Evolutionary conservation across 2,797 vertebrate genomes (phyloP).

Genomic region (Pyrocephalus nanus): DNA sequence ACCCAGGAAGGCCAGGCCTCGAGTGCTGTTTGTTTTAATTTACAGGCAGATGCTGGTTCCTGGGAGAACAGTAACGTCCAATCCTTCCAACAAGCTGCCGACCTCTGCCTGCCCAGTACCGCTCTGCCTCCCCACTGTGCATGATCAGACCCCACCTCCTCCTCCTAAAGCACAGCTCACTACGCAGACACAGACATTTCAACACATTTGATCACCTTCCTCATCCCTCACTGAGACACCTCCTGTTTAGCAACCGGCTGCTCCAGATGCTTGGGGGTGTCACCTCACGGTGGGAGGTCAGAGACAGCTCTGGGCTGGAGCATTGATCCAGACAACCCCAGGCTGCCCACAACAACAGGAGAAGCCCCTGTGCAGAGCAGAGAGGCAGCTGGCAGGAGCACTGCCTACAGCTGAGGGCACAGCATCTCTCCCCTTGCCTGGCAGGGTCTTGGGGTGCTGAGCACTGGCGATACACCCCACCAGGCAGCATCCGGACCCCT

Average conservation of each 20-base stretch:
- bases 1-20: neutral
- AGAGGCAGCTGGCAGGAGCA: neutral
- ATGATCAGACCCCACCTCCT: neutral
- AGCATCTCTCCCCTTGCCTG: neutral
- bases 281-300: neutral
- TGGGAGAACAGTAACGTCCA: neutral
- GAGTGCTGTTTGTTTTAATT: neutral
- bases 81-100: neutral
- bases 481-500: neutral
- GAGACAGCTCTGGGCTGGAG: neutral
- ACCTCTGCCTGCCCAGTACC: neutral
- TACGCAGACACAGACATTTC: neutral
- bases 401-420: neutral
- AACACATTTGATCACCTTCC: neutral
- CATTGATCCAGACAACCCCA: accelerated
- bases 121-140: accelerated
- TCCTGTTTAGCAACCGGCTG: neutral
- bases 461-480: neutral
- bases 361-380: neutral
- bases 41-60: neutral
- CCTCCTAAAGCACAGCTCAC: neutral
- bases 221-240: neutral
- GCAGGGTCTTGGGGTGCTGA: accelerated
- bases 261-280: neutral
- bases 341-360: neutral